Evolutionary conservation across 2,113 vertebrate species (phyloP).

Genomic region (Pandion haliaetus): DNA sequence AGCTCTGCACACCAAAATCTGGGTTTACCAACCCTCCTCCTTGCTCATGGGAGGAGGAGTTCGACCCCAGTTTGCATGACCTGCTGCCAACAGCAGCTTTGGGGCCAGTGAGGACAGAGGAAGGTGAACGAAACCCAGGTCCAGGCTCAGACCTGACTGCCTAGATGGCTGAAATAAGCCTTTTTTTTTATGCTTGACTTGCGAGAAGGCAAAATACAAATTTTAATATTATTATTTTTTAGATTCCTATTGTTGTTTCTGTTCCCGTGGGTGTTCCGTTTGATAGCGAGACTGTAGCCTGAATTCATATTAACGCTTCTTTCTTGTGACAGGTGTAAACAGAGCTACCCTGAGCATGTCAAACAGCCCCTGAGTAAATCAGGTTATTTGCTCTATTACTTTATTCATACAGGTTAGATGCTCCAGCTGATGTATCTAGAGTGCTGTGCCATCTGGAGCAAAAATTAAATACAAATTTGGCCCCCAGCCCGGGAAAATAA

Average conservation of each 20-base stretch:
- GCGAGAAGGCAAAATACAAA: not conserved
- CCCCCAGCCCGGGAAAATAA: constrained; percentile 15
- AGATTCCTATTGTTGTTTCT: not conserved
- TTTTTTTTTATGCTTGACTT: not conserved
- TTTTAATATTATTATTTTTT: not conserved
- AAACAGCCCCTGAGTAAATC: constrained; percentile 3
- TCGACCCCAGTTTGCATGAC: not conserved
- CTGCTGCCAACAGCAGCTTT: not conserved
- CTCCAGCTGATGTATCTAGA: constrained; percentile 17
- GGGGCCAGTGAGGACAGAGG: not conserved
- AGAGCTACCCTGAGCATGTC: not conserved
- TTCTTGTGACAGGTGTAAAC: not conserved
- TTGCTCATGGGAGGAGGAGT: not conserved
- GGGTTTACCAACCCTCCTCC: not conserved
- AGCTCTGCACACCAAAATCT: fast-evolving
- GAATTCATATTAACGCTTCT: not conserved
- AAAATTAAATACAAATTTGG: constrained; percentile 52
- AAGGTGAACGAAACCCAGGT: not conserved
- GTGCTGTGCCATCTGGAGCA: constrained; percentile 17
- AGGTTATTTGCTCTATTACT: constrained; percentile 42
- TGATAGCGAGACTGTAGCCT: not conserved
- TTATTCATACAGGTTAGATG: constrained; percentile 20
- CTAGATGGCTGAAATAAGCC: not conserved
- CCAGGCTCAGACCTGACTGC: not conserved
- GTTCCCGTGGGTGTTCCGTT: not conserved